Evolutionary conservation across 2,797 vertebrate species (phyloP).

Genomic region (Crypturellus tataupa): DNA sequence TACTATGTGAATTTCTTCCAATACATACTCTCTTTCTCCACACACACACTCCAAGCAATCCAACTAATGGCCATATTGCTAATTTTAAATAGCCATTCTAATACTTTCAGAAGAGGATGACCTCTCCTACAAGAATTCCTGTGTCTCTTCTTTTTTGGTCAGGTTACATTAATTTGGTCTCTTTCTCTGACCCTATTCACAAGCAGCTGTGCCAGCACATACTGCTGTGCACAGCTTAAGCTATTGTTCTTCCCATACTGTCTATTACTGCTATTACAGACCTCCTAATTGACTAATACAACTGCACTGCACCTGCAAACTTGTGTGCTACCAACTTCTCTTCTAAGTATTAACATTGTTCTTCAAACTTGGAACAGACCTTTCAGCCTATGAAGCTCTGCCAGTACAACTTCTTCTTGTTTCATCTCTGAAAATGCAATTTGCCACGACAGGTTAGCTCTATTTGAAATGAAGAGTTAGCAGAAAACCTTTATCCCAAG

Average conservation of each 20-base stretch:
- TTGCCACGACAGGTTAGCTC: not conserved
- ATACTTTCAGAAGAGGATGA: not conserved
- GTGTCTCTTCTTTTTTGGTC: not conserved
- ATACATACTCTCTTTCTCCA: not conserved
- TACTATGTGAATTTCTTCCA: not conserved
- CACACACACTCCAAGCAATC: no score
- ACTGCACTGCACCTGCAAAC: not conserved
- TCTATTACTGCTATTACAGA: not conserved
- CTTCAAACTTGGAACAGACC: not conserved
- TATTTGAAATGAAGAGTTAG: not conserved
- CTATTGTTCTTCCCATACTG: no score
- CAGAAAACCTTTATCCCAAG: not conserved
- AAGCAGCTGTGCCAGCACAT: not conserved
- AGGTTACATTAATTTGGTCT: not conserved
- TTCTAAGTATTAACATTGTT: not conserved
- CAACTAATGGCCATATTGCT: not conserved
- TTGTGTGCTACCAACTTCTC: not conserved
- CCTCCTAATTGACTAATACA: not conserved
- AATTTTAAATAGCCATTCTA: not conserved
- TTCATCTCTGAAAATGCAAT: not conserved
- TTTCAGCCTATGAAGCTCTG: not conserved
- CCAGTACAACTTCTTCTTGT: not conserved
- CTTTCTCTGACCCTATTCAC: not conserved
- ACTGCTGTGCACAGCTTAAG: not conserved
- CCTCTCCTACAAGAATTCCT: not conserved